phyloP scores from a whole-genome alignment of 2,113 vertebrate genomes.

The human (Homo sapiens) region DNA sequence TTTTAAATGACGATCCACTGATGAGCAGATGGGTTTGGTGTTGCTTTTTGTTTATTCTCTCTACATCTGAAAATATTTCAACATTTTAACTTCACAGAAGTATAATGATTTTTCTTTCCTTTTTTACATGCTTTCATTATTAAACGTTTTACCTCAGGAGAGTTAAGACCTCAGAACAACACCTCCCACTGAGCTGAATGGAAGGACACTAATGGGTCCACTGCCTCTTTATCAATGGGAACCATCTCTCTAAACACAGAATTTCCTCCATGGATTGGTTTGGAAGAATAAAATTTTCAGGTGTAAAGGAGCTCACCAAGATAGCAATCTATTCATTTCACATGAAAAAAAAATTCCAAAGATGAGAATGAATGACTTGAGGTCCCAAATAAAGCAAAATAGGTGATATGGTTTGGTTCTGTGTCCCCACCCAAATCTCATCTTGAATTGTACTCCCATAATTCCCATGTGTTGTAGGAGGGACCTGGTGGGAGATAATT shows the following conservation, averaged over 20 bases:
- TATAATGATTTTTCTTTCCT: not conserved
- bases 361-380: accelerated
- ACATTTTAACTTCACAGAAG: too few species aligned
- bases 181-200: not conserved
- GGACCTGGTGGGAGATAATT: too few species aligned
- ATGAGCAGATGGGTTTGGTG: not conserved
- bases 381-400: not conserved
- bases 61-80: not conserved
- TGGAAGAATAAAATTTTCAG: not conserved
- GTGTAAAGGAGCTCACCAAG: not conserved
- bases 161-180: not conserved
- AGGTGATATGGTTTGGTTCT: too few species aligned
- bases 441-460: too few species aligned
- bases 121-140: not conserved
- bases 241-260: not conserved
- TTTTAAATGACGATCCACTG: not conserved
- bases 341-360: not conserved
- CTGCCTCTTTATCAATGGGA: not conserved
- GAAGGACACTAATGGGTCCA: accelerated
- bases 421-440: too few species aligned
- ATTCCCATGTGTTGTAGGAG: too few species aligned
- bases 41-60: not conserved
- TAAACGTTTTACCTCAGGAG: not conserved
- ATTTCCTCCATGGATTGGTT: accelerated
- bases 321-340: accelerated